phyloP scores from a whole-genome alignment of 2,888 invertebrate species.

The Teinopalpus imperialis region DNA sequence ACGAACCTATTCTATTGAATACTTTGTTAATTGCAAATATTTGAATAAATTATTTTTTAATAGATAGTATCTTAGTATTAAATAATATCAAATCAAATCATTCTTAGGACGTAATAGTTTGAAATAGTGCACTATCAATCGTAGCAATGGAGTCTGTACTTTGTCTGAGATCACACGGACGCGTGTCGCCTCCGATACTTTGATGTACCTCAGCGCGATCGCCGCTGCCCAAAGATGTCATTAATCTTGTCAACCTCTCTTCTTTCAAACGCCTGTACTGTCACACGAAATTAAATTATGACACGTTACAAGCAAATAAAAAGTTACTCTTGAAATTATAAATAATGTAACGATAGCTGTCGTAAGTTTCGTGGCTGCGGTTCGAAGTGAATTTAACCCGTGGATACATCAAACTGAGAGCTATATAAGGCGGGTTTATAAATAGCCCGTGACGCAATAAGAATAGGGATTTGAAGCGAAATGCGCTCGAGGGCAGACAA shows the following conservation, averaged over 20 bases:
- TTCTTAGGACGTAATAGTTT: background rate
- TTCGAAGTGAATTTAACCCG: conserved; percentile 28
- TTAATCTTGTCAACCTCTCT: conserved; percentile 67
- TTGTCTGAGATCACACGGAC: conserved; percentile 48
- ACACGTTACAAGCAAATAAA: conserved; percentile 15
- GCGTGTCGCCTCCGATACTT: conserved; percentile 34
- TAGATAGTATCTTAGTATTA: too few relatives aligned
- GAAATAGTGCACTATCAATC: conserved; percentile 30
- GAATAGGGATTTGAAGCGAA: conserved; percentile 64
- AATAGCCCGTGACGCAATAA: conserved; percentile 65
- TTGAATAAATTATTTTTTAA: too few relatives aligned
- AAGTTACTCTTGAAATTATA: conserved; percentile 23
- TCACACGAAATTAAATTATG: conserved; percentile 45
- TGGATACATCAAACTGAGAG: conserved; percentile 32
- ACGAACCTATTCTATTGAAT: too few relatives aligned
- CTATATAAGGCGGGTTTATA: conserved; percentile 70
- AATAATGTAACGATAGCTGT: conserved; percentile 23
- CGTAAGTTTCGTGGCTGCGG: conserved; percentile 27
- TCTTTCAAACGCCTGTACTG: conserved; percentile 48
- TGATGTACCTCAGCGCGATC: conserved; percentile 56
- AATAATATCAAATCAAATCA: too few relatives aligned
- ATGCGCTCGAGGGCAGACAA: conserved; percentile 48
- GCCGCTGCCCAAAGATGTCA: conserved; percentile 52
- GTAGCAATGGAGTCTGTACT: conserved; percentile 49
- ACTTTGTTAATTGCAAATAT: too few relatives aligned